These are phyloP conservation scores for Protodeltote pygarga DNA, from an alignment of 2,888 invertebrate genomes.

Conservation along the genomic window DNA sequence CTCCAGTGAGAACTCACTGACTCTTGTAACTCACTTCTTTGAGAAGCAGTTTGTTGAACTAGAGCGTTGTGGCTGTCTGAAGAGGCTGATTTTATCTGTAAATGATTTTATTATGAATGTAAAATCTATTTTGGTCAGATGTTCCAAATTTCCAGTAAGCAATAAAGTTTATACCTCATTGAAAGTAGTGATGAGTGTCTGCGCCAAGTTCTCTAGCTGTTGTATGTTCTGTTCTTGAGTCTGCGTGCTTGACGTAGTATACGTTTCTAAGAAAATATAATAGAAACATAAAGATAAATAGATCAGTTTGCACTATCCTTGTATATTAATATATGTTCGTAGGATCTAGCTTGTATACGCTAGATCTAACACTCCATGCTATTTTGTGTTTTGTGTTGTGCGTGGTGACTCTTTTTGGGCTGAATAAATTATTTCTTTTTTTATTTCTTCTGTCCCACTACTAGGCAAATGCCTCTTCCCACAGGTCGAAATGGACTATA, in stretches of 20 bases:
- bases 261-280: slow-evolving; percentile 55
- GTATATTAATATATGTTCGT: too few relatives aligned
- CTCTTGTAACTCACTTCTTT: slow-evolving; percentile 15
- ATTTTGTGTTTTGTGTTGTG: too few relatives aligned
- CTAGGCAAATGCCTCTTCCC: too few relatives aligned
- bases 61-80: slow-evolving; percentile 34
- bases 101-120: too few relatives aligned
- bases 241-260: slow-evolving; percentile 53
- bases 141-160: background rate
- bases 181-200: slow-evolving; percentile 55
- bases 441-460: too few relatives aligned
- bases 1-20: slow-evolving; percentile 20
- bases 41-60: background rate
- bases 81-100: slow-evolving; percentile 51
- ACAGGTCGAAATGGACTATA: too few relatives aligned
- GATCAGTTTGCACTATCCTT: too few relatives aligned
- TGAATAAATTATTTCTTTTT: too few relatives aligned
- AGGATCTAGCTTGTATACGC: too few relatives aligned
- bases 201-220: slow-evolving; percentile 59
- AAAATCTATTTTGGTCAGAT: too few relatives aligned
- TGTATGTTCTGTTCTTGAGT: slow-evolving; percentile 57
- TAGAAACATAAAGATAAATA: background rate
- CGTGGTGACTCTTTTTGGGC: too few relatives aligned
- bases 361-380: too few relatives aligned
- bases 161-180: slow-evolving; percentile 57